Base-by-base conservation (phyloP, 2,113 vertebrate species). In the Sisor rabdophorus region DNA sequence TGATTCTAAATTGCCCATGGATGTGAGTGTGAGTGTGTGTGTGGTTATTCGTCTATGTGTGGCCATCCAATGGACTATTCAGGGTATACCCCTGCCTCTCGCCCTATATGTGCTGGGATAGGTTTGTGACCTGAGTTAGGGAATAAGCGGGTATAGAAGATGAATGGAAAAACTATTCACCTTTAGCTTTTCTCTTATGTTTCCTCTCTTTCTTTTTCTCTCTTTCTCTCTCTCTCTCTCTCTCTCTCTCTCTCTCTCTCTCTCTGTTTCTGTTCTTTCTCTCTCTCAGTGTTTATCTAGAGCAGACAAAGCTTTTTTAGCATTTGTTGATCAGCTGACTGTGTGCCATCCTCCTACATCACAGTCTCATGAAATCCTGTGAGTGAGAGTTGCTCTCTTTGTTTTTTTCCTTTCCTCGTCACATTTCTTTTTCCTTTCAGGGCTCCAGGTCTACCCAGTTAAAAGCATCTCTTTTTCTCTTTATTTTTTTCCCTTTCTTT, bases 331-430 rank as follows among this genome's bases (percentile, higher is more conserved):
- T 91, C 91, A 88, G 86, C 89, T 92, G 89, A 91, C 87, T 88
- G 55, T 28, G 82, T 84, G 86, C 87, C 88, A 86, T 89, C 88
- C 88, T 91, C 90, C 91, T 87, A 91, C 90, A 84, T 86, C 88
- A 87, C 87, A 88, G 89, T 91, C 89, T 91, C 86, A 86, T 91
- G 91, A 92, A 90, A 90, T 89, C 86, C 84, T 87, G 84, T 83
- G 82, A 85, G 85, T 81, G 83, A 86, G 85, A 85, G 84, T 76
- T 77, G 72, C 80, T 88, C 85, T 85, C 12, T 64, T 19, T 67
- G 65, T 48, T 55, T 40, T 79, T 40, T 56, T 7, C 53, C 71
- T 19, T n/a, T 22, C 54, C 67, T 68, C 73, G 5, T 44, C 24
- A 44, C 36, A 36, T 16, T 65, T 44, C 58, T 36, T 70, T n/a